Percentiles rank a stretch among this genome's conserved stretches.
Conservation (phyloP, 2,888 invertebrate genomes). For the Thymelicus sylvestris region DNA sequence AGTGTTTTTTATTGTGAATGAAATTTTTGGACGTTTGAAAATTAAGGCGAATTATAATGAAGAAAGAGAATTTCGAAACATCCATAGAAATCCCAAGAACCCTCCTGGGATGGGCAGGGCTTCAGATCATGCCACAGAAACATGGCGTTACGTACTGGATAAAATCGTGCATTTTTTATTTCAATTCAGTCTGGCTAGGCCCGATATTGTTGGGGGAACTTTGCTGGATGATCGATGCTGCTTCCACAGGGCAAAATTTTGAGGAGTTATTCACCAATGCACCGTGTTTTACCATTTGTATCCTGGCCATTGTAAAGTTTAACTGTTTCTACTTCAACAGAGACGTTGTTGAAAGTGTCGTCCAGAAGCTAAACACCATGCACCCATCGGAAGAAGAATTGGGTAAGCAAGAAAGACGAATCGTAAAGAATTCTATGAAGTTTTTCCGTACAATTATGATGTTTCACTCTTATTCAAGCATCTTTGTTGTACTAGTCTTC, state of each 20-base stretch:
- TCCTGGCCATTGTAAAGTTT: constrained; percentile 58
- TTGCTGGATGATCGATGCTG: constrained; percentile 57
- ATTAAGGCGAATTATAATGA: not conserved
- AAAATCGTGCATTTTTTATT: constrained; percentile 49
- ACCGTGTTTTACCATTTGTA: constrained; percentile 60
- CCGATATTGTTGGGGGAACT: constrained; percentile 62
- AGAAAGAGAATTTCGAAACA: constrained; percentile 47
- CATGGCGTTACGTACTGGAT: constrained; percentile 45
- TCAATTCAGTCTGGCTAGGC: constrained; percentile 56
- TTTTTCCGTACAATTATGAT: constrained; percentile 50
- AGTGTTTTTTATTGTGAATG: not conserved
- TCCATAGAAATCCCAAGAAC: constrained; percentile 53
- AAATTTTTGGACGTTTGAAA: not conserved
- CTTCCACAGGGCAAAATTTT: constrained; percentile 53
- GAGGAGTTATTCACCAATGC: constrained; percentile 58
- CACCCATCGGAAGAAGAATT: constrained; percentile 47
- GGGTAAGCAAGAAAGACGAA: constrained; percentile 29
- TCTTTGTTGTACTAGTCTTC: constrained; percentile 54
- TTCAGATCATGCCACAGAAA: constrained; percentile 48
- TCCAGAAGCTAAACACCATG: constrained; percentile 56
- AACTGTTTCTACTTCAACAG: constrained; percentile 53
- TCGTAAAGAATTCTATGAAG: constrained; percentile 51
- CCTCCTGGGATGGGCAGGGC: constrained; percentile 57
- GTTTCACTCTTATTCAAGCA: constrained; percentile 48
- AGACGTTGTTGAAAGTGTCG: constrained; percentile 48